Conservation (phyloP, 2,797 vertebrate species). For the Anisognathus igniventris region DNA sequence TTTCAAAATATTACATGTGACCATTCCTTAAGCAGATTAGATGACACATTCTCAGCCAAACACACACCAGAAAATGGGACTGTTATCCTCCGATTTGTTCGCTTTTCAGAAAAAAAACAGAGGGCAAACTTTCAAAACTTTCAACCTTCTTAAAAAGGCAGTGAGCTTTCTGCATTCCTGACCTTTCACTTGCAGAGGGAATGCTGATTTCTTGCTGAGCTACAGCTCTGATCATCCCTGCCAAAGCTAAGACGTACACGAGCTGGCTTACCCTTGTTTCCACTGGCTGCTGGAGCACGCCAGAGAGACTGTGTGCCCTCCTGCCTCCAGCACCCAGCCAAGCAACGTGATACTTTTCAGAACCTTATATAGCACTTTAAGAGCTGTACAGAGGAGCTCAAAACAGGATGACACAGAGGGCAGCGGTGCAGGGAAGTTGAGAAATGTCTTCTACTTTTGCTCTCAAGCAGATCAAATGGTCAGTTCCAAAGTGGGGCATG, state of each 20-base stretch:
- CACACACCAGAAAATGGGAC: neutral
- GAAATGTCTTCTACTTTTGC: conserved; percentile 17
- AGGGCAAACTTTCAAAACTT: conserved; percentile 15
- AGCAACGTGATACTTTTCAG: conserved; percentile 15
- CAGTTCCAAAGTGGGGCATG: neutral
- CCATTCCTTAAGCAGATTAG: neutral
- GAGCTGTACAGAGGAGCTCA: neutral
- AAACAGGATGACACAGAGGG: conserved; percentile 17
- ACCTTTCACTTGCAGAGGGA: conserved; percentile 56
- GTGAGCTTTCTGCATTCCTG: conserved; percentile 47
- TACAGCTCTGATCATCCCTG: conserved; percentile 36
- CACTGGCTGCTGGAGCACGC: conserved; percentile 22
- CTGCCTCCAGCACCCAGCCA: conserved; percentile 18
- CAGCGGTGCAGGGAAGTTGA: neutral
- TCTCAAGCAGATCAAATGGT: conserved; percentile 11
- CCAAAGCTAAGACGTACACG: conserved; percentile 40
- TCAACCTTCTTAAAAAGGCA: conserved; percentile 40
- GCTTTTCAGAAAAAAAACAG: neutral
- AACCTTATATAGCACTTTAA: conserved; percentile 42
- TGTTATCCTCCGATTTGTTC: neutral
- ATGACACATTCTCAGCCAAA: neutral
- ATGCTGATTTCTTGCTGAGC: conserved; percentile 52
- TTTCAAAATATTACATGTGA: neutral
- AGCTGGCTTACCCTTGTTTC: conserved; percentile 51
- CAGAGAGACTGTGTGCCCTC: conserved; percentile 20